Evolutionary conservation across 1,140 invertebrate species (phyloP).

Genomic region (Brachionus asplanchnoidis): DNA sequence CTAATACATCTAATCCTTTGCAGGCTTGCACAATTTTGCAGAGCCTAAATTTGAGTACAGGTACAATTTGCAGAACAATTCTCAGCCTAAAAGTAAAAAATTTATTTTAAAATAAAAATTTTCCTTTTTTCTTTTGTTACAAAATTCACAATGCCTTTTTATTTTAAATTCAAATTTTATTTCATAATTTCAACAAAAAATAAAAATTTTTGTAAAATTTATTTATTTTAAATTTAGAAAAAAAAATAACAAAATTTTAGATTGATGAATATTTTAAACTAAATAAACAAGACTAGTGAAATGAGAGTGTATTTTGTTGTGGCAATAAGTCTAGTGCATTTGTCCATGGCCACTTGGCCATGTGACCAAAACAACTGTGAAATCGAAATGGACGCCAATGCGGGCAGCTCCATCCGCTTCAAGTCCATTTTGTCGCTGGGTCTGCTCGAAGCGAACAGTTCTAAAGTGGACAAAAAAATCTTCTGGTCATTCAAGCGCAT

Average conservation of each 20-base stretch:
- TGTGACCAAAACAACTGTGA: slow-evolving; percentile 7
- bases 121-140: too few species aligned
- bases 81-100: too few species aligned
- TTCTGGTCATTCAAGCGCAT: slow-evolving; percentile 38
- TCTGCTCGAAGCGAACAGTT: background rate
- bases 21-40: too few species aligned
- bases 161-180: background rate
- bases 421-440: background rate
- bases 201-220: background rate
- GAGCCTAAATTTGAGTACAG: too few species aligned
- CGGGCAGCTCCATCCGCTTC: background rate
- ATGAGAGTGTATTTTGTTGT: background rate
- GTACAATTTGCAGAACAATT: too few species aligned
- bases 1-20: too few species aligned
- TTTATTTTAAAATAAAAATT: too few species aligned
- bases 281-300: background rate
- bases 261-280: background rate
- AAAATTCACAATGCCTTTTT: too few species aligned
- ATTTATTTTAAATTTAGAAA: background rate
- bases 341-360: background rate
- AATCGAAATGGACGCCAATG: background rate
- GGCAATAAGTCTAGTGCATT: background rate
- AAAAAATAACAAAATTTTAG: background rate
- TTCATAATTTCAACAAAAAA: background rate
- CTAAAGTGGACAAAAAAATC: slow-evolving; percentile 6